Base-by-base conservation (phyloP, 2,888 invertebrate genomes). In the Drosophila lacicola region DNA sequence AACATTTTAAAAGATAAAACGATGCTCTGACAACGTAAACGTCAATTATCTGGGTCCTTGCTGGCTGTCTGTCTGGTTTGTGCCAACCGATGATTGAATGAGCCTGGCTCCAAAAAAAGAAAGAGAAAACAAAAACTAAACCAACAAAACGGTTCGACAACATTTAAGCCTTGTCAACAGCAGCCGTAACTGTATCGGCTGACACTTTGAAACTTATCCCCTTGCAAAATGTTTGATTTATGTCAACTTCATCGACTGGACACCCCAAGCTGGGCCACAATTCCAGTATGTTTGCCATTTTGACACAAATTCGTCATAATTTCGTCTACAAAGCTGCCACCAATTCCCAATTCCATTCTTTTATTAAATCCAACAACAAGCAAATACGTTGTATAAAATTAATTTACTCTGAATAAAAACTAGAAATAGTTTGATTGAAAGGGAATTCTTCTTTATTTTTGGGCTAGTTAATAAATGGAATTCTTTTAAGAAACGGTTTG, bases 171-270 rank as follows among this genome's bases (percentile, higher is more conserved):
- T 47, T 84, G 84, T 86, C 66, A 78, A 62, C 60, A 50, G 29
- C 70, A 75, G 66, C 49, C 66, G 44, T 42, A 72, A 41, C 42
- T 46, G 13, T 53, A 68, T 53, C 60, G 46, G 64, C 47, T 69
- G 84, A 69, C 86, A 82, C 70, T 78, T 70, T 78, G 60, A 63
- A 86, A 76, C 64, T 78, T 80, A 82, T 83, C 78, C 78, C 42
- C 39, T 47, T 47, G 70, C 62, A 69, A 76, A 78, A 76, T 78
- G 74, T 81, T 81, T 86, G 87, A 82, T 86, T 81, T 81, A 83
- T 84, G 84, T 78, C 87, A 81, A 76, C 55, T 63, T 46, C 65
- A 64, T 55, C 37, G 44, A 69, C 42, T 61, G 39, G 17, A 14
- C n/a, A 55, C n/a, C 36, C 21, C 39, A 10, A 39, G 55, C 9